Conservation (phyloP, 2,888 invertebrate genomes). For the Hypolimnas misippus region DNA sequence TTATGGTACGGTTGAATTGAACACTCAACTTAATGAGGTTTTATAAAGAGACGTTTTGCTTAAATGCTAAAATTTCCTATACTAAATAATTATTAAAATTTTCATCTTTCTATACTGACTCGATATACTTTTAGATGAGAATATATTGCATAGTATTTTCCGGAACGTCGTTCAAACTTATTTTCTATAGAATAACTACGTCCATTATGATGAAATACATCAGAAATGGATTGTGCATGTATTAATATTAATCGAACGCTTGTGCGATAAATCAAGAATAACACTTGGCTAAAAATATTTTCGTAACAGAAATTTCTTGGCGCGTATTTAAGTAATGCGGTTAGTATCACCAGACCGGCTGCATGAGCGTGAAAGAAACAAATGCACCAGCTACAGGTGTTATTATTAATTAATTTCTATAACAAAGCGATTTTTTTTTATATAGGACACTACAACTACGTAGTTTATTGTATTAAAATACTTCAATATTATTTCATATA, state of each 20-base stretch:
- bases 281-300: conserved; percentile 44
- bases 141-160: neutral
- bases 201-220: conserved; percentile 37
- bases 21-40: conserved; percentile 3
- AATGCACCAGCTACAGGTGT: conserved; percentile 48
- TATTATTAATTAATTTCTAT: conserved; percentile 21
- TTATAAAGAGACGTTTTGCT: neutral
- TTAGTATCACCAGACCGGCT: conserved; percentile 40
- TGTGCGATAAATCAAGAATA: conserved; percentile 42
- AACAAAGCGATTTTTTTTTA: neutral
- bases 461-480: neutral
- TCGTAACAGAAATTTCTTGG: conserved; percentile 45
- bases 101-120: neutral
- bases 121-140: neutral
- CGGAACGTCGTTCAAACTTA: conserved; percentile 19
- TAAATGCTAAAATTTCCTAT: neutral
- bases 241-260: conserved; percentile 42
- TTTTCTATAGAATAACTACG: conserved; percentile 30
- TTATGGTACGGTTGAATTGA: neutral
- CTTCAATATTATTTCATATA: neutral
- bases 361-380: conserved; percentile 45
- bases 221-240: conserved; percentile 40
- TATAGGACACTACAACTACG: neutral
- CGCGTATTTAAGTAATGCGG: conserved; percentile 44
- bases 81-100: neutral